Conservation (phyloP, 2,797 vertebrate species). For the Rhynchonycteris naso region DNA sequence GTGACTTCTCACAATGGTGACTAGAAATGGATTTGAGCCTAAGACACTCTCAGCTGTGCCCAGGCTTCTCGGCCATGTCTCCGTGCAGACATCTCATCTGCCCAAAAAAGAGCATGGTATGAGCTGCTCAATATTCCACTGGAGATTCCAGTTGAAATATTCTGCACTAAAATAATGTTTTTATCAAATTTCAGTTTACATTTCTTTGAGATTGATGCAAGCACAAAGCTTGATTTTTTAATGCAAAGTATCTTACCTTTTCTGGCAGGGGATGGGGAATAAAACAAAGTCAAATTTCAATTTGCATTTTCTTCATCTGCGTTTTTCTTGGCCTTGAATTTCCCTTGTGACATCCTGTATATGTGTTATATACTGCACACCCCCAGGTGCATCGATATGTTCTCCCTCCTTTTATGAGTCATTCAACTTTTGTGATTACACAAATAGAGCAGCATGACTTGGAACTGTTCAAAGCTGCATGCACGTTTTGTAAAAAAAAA, state of each 20-base stretch:
- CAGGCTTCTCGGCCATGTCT: conserved; percentile 86
- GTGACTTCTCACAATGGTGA: conserved; percentile 90
- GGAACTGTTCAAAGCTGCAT: conserved; percentile 97
- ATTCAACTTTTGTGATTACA: conserved; percentile 89
- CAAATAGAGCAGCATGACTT: conserved; percentile 94
- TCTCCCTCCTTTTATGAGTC: conserved; percentile 88
- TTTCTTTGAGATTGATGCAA: conserved; percentile 94
- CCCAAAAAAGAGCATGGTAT: conserved; percentile 87
- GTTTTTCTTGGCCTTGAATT: conserved; percentile 88
- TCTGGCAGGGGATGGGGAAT: conserved; percentile 46
- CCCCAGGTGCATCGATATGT: conserved; percentile 87
- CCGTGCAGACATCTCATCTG: conserved; percentile 85
- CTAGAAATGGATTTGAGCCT: conserved; percentile 89
- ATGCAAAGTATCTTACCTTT: conserved; percentile 92
- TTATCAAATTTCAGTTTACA: conserved; percentile 91
- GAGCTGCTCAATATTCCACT: conserved; percentile 87
- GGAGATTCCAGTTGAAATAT: conserved; percentile 88
- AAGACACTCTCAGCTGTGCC: conserved; percentile 90
- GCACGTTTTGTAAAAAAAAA: conserved; percentile 95
- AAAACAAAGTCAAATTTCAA: conserved; percentile 86
- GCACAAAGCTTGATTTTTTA: conserved; percentile 97
- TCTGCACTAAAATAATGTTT: conserved; percentile 92
- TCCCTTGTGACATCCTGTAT: conserved; percentile 89
- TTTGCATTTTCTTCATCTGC: conserved; percentile 88
- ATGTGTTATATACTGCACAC: conserved; percentile 89